Conservation (phyloP, 1,140 invertebrate species). For the Bactericera cockerelli region DNA sequence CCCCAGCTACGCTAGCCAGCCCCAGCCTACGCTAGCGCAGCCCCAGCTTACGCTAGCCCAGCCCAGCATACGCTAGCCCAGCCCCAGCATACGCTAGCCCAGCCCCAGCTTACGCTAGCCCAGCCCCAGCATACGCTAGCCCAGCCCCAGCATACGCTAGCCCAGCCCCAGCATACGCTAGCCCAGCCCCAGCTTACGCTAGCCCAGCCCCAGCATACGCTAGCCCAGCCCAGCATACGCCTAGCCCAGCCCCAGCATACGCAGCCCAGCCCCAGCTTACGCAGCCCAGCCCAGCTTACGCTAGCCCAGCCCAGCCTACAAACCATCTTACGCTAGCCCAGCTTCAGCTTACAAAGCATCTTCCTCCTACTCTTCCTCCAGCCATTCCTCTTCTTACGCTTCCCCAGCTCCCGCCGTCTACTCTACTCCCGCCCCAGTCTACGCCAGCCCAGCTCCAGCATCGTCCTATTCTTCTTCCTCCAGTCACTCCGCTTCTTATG, state of each 20-base stretch:
- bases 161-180: not conserved
- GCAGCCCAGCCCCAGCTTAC: not conserved
- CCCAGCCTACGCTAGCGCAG: not conserved
- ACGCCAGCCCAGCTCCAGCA: constrained; percentile 8
- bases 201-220: not conserved
- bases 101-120: constrained; percentile 1
- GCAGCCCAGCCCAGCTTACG: not conserved
- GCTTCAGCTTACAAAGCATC: not conserved
- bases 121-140: not conserved
- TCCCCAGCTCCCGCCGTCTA: not conserved
- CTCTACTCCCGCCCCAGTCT: not conserved
- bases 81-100: constrained; percentile 3
- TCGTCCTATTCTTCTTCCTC: not conserved
- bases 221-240: not conserved
- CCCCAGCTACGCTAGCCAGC: constrained; percentile 6
- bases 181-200: not conserved
- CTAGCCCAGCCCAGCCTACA: not conserved
- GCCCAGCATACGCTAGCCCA: constrained; percentile 5
- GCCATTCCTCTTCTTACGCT: not conserved
- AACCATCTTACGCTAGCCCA: not conserved
- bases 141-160: not conserved
- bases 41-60: constrained; percentile 4
- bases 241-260: not conserved
- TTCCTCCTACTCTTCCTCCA: not conserved
- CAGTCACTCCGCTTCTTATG: not conserved